These are phyloP conservation scores for Chaetodon trifasciatus DNA, from an alignment of 2,797 vertebrate genomes.

Conservation along the genomic window DNA sequence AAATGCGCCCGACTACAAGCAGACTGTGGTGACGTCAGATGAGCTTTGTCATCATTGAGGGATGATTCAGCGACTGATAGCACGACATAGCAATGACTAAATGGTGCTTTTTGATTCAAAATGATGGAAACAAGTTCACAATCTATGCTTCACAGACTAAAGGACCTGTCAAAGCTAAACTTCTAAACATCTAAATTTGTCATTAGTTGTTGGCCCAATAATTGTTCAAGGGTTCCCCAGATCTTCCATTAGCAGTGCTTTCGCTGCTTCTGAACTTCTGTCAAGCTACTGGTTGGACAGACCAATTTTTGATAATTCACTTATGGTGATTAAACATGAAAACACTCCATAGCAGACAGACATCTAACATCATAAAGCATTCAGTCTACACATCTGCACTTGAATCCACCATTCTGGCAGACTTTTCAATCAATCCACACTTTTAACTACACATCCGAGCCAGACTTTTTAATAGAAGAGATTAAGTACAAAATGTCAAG, in stretches of 20 bases:
- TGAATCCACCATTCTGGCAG: neutral
- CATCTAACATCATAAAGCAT: neutral
- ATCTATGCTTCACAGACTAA: neutral
- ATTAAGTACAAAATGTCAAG: neutral
- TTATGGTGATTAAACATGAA: neutral
- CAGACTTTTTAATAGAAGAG: neutral
- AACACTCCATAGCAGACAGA: neutral
- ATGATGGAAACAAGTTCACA: neutral
- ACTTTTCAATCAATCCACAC: neutral
- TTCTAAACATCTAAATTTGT: neutral
- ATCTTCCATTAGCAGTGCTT: neutral
- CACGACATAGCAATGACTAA: too few relatives aligned
- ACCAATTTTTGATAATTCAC: neutral
- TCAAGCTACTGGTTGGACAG: neutral
- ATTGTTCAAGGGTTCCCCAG: neutral
- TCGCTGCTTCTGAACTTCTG: neutral
- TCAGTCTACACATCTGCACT: neutral
- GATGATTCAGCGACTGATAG: too few relatives aligned
- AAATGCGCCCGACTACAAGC: too few relatives aligned
- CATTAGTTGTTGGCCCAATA: neutral
- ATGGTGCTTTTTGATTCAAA: constrained; percentile 5
- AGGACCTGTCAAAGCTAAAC: neutral
- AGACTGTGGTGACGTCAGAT: too few relatives aligned
- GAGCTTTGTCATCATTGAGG: too few relatives aligned
- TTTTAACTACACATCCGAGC: neutral